Base-by-base conservation (phyloP, 2,888 invertebrate species). In the Stomorhina lunata region DNA sequence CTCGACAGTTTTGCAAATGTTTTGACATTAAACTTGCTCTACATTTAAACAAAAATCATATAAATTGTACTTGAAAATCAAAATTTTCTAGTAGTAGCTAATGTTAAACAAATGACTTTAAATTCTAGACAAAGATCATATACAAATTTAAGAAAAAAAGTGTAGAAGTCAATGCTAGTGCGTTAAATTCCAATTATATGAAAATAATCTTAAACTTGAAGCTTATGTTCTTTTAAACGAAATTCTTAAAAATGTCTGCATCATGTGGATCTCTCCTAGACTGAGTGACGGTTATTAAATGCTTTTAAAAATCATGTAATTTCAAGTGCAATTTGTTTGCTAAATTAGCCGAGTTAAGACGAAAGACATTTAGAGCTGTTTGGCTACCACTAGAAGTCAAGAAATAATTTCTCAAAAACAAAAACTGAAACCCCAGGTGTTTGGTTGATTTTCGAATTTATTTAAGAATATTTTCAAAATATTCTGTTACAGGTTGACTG, bases 11-110 rank as follows among this genome's bases (percentile, higher is more conserved):
- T 48, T 66, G 5, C 17, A 50, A 48, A 69, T 80, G 45, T 69
- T 80, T 59, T 76, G 80, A 81, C 80, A 81, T 81, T 81, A 81
- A 81, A 76, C 66, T 81, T 76, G 71, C 65, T 76, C 69, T 66
- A 57, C 29, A 59, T 61, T 29, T 25, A 1, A 37, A 12, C n/a
- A 50, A 43, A 50, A 6, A 6, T 3, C 12, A n/a, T 9, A 40
- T 50, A 50, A 61, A 61, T 37, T 50, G 37, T 50, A 61, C 9
- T 25, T 10, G 17, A 2, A 7, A 45, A 25, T 37, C 22, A 29
- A 57, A 57, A 48, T 45, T 50, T 66, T 5, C 1, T 32, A 25
- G 29, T 57, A 9, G n/a, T 57, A 10, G 4, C 0, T 15, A 12
- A 48, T 53, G 15, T 29, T 27, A 7, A 37, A 40, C 12, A 68